Percentiles rank a stretch among this genome's conserved stretches.
These are phyloP conservation scores for Cyphomyrus plagiostoma DNA, from an alignment of 2,113 vertebrate genomes.

Conservation along the genomic window DNA sequence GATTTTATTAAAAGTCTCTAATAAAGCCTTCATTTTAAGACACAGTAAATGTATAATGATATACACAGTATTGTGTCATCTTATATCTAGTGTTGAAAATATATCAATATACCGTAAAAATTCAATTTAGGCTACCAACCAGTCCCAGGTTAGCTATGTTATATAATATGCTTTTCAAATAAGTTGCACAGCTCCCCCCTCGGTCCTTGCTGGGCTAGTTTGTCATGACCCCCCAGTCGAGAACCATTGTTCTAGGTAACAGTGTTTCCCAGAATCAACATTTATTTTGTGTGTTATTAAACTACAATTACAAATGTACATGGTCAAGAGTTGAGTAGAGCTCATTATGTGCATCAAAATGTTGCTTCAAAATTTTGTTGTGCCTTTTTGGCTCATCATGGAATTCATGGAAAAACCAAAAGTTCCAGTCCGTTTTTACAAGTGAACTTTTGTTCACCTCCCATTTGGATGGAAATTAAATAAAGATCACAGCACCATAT, in stretches of 20 bases:
- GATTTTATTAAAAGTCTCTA: neutral
- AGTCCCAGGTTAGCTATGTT: too few species aligned
- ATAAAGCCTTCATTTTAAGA: neutral
- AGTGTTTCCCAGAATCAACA: neutral
- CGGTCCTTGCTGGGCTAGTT: neutral
- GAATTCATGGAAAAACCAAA: neutral
- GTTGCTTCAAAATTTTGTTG: neutral
- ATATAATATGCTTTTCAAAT: too few species aligned
- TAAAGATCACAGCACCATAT: neutral
- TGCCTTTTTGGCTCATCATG: neutral
- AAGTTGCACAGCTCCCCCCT: too few species aligned
- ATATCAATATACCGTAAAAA: neutral
- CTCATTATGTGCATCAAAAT: neutral
- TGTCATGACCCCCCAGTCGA: neutral
- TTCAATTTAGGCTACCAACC: neutral
- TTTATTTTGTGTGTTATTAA: neutral
- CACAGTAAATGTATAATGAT: neutral
- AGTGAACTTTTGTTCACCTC: neutral
- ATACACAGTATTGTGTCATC: neutral
- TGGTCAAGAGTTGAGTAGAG: neutral
- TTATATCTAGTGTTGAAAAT: neutral
- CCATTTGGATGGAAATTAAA: neutral
- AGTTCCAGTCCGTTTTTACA: neutral
- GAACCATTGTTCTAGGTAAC: neutral
- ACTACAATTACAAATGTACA: neutral